Conservation (phyloP, 1,140 invertebrate species). For the Argopecten irradians region DNA sequence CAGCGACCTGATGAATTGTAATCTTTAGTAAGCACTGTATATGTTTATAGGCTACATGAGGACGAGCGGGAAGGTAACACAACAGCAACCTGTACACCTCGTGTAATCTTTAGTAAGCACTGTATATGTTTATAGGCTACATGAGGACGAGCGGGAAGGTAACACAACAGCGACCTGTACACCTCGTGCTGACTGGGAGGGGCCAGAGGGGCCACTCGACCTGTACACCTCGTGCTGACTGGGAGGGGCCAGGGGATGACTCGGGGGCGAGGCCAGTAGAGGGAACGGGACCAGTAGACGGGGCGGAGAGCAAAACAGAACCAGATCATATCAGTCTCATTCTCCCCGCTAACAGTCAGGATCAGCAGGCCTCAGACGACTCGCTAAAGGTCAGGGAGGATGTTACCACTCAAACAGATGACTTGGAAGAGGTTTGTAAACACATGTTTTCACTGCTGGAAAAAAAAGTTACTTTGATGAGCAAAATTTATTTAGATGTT, state of each 20-base stretch:
- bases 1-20: too few relatives aligned
- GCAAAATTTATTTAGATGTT: too few relatives aligned
- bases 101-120: too few relatives aligned
- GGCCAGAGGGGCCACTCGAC: not conserved
- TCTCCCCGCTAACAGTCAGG: not conserved
- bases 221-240: not conserved
- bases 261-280: not conserved
- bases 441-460: too few relatives aligned
- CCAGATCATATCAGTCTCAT: not conserved
- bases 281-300: not conserved
- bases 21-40: too few relatives aligned
- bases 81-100: too few relatives aligned
- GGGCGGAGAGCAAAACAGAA: not conserved
- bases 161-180: not conserved
- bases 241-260: not conserved
- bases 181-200: not conserved
- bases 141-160: not conserved
- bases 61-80: too few relatives aligned
- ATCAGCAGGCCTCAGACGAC: not conserved
- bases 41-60: too few relatives aligned
- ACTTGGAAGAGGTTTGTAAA: conserved; percentile 1
- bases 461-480: too few relatives aligned
- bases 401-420: not conserved
- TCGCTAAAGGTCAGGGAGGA: not conserved
- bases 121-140: not conserved